These are phyloP conservation scores for Eublepharis macularius DNA, from an alignment of 2,113 vertebrate genomes.

Conservation along the genomic window DNA sequence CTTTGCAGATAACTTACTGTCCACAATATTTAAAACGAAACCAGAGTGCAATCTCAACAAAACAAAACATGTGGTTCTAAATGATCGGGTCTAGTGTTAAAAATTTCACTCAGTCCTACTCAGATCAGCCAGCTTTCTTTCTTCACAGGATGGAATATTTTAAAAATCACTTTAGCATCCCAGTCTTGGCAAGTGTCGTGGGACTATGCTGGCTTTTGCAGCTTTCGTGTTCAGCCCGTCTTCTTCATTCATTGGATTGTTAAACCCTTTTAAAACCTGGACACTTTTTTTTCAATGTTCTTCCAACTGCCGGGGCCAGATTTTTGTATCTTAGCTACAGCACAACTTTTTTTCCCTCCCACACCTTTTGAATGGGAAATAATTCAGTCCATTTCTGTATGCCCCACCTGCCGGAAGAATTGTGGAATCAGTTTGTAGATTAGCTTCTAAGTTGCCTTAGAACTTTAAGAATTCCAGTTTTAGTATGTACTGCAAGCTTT, in stretches of 20 bases:
- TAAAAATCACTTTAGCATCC: background rate
- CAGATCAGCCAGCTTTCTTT: slow-evolving; percentile 37
- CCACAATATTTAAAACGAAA: slow-evolving; percentile 51
- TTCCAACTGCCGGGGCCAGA: slow-evolving; percentile 16
- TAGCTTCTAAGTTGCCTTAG: background rate
- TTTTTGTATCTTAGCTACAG: background rate
- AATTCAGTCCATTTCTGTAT: slow-evolving; percentile 55
- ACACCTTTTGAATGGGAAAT: slow-evolving; percentile 30
- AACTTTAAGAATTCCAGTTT: background rate
- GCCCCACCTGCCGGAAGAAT: slow-evolving; percentile 76
- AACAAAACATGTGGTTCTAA: slow-evolving; percentile 13
- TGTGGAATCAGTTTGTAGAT: slow-evolving; percentile 60
- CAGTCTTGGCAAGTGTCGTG: background rate
- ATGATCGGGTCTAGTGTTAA: slow-evolving; percentile 45
- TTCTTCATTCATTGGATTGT: background rate
- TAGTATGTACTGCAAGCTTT: background rate
- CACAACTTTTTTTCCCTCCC: slow-evolving; percentile 15
- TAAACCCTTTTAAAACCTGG: accelerated
- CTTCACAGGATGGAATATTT: slow-evolving; percentile 15
- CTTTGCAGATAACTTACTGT: slow-evolving; percentile 28
- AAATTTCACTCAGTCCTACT: slow-evolving; percentile 28
- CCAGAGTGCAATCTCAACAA: slow-evolving; percentile 44
- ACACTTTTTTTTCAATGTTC: accelerated
- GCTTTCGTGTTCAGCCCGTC: background rate
- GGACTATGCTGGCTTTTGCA: background rate